Conservation (phyloP, 2,888 invertebrate genomes). For the Archips xylosteana region DNA sequence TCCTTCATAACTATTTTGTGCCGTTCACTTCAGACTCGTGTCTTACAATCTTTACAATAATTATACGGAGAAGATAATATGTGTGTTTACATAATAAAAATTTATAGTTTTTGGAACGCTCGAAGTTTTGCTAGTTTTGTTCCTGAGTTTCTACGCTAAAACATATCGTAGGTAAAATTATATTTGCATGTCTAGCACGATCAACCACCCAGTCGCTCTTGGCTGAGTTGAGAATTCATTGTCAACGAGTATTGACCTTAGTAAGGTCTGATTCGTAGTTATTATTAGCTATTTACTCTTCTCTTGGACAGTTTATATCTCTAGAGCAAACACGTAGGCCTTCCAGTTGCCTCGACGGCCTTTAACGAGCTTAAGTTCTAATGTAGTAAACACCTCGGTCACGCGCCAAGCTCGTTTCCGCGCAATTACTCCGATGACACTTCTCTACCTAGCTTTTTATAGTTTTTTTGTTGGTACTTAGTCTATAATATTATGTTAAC, state of each 20-base stretch:
- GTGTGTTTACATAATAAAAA: too few species aligned
- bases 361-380: conserved; percentile 3
- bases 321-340: conserved; percentile 22
- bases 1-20: not conserved
- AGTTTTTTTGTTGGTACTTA: not conserved
- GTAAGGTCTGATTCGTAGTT: not conserved
- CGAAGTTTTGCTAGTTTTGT: not conserved
- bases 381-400: conserved; percentile 22
- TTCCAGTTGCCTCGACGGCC: conserved; percentile 9
- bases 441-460: conserved; percentile 12
- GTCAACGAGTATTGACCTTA: conserved; percentile 58
- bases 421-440: conserved; percentile 8
- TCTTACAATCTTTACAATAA: not conserved
- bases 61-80: not conserved
- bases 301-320: conserved; percentile 11
- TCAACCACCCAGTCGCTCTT: conserved; percentile 48
- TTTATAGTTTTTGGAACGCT: not conserved
- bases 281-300: conserved; percentile 2
- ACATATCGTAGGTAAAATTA: not conserved
- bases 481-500: conserved; percentile 5
- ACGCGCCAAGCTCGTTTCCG: conserved; percentile 8
- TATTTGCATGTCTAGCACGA: conserved; percentile 47
- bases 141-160: not conserved
- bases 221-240: conserved; percentile 49
- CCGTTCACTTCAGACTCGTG: not conserved